Base-by-base conservation (phyloP, 2,113 vertebrate genomes). In the Illadopsis cleaveri region DNA sequence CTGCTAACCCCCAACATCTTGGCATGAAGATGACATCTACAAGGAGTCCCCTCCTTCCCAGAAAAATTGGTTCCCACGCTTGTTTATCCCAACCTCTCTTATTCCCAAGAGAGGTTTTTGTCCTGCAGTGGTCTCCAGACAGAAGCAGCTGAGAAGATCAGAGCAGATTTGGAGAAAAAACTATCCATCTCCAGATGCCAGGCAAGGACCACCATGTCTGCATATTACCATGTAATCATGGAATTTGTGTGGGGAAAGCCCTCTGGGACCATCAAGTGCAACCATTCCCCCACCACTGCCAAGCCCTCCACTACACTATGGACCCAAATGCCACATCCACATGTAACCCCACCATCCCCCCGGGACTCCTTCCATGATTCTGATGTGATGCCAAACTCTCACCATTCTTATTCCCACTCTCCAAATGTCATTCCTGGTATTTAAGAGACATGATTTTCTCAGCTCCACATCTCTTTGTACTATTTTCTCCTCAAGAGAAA, bases 381-480 rank as follows among this genome's bases (percentile, higher is more conserved):
- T 3, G 0, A 16, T 7, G 2, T 0, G 0, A 28, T 14, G 23
- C n/a, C 23, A 5, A 24, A 3, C 31, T 35, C 25, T 22, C 28
- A 45, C n/a, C 11, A 5, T 47, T 35, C 6, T 7, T 35, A 57
- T 50, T 72, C 35, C 14, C 6, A 6, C 17, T 56, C 50, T 62
- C 65, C 77, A 51, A 61, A 28, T 3, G 5, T 65, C 20, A 19
- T 16, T 75, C 76, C 25, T 10, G 9, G 7, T 31, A 6, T 78
- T 42, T 38, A 14, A 24, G 57, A 65, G 45, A 16, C 3, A 3
- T 3, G 13, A 8, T 56, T 95, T 70, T 47, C 66, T 70, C 77
- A 27, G 12, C 37, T 70, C 40, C 33, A 8, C 5, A 1, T 44
- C 12, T 4, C 28, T 38, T 51, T 58, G 8, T 21, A 18, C 20